Evolutionary conservation across 2,113 vertebrate species (phyloP).

Genomic region (Lynx canadensis): DNA sequence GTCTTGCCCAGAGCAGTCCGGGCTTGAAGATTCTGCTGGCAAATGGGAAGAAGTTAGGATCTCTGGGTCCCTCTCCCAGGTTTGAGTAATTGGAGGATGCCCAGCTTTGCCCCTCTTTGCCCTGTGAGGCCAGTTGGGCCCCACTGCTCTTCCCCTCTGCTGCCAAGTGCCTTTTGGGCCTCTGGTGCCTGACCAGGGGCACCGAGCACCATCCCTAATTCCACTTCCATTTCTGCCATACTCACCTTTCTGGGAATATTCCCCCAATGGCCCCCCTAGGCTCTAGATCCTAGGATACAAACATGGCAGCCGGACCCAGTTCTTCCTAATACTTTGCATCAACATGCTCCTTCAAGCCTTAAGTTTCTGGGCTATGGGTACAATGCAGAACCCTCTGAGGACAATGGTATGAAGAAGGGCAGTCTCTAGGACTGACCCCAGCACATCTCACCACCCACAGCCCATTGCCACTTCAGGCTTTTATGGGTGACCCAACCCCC

Average conservation of each 20-base stretch:
- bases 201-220: neutral
- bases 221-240: neutral
- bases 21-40: neutral
- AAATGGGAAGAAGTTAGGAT: neutral
- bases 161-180: slow-evolving; percentile 34
- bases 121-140: neutral
- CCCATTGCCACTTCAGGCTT: neutral
- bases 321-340: neutral
- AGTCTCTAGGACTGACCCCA: neutral
- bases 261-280: too few species aligned
- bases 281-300: neutral
- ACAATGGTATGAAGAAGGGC: neutral
- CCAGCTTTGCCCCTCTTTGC: neutral
- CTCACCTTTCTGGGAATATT: neutral
- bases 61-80: neutral
- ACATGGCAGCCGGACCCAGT: neutral
- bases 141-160: neutral
- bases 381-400: neutral
- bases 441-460: neutral
- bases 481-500: neutral
- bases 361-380: neutral
- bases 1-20: neutral
- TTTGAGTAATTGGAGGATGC: neutral
- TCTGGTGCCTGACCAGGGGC: neutral
- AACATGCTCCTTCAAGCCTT: neutral